Base-by-base conservation (phyloP, 2,888 invertebrate species). In the Helicoverpa assulta region DNA sequence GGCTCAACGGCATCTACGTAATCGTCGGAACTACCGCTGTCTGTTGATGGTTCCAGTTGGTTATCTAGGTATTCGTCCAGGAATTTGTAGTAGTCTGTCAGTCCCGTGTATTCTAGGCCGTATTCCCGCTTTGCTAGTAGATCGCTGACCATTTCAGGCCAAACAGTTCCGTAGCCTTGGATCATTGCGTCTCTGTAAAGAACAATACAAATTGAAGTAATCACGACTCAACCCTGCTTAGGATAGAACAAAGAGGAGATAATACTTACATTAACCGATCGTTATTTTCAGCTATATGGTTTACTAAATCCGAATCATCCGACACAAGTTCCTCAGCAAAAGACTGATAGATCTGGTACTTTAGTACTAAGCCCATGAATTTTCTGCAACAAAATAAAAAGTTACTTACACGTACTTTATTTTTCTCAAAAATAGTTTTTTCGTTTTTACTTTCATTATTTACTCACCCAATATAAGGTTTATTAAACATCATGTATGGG, bases 331-430 rank as follows among this genome's bases (percentile, higher is more conserved):
- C 96, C 80, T 95, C 94, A 18, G 95, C 95, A 84, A 92, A 94
- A 6, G 95, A 93, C 74, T 96, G 95, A 65, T 96, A 92, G 19
- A 96, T 90, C 90, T 96, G 96, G 81, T 96, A 96, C 81, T 96
- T 96, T 21, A 96, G 82, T 68, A 96, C 93, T 1, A 93, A 85
- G 0, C 96, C 96, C 90, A 96, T 91, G 79, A 96, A 96, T 92
- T 96, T 96, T 50, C 96, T 96, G 88, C 26, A 95, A 95, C 61
- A 62, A 65, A 58, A 26, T 16, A 47, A 51, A 63, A 43, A 19
- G 14, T 37, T 18, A 51, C 7, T 37, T 19, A 12, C 0, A 29
- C 16, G 2, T 37, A 16, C 12, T 19, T 4, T 26, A 55, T 1
- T 8, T n/a, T 29, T 40, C 40, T 50, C 5, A 19, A 26, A 16